phyloP scores from a whole-genome alignment of 2,888 invertebrate genomes.

The Nudaria mundana region DNA sequence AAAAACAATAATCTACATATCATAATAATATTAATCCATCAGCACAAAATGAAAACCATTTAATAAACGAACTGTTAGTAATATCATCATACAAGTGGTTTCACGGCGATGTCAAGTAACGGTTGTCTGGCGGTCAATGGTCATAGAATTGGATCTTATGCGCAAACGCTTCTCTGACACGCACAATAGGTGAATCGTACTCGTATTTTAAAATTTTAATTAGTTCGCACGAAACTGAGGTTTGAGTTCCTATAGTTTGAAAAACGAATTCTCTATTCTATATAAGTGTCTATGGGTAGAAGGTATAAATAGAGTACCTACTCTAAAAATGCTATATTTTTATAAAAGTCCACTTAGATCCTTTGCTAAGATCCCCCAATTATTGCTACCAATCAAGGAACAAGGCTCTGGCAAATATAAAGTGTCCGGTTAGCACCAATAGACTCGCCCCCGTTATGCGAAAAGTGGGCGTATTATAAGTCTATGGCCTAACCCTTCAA shows the following conservation, averaged over 20 bases:
- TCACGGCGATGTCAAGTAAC: slow-evolving; percentile 38
- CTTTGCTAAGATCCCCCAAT: no score
- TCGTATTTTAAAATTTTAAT: slow-evolving; percentile 53
- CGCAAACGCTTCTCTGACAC: slow-evolving; percentile 41
- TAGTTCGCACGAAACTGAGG: slow-evolving; percentile 49
- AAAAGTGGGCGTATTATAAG: no score
- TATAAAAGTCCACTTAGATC: no score
- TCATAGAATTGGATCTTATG: slow-evolving; percentile 40
- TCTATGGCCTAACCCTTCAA: no score
- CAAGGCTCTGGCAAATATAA: no score
- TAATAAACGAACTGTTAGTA: slow-evolving; percentile 2
- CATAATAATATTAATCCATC: background rate
- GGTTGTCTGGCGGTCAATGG: slow-evolving; percentile 46
- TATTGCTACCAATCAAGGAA: no score
- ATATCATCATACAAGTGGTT: slow-evolving; percentile 33
- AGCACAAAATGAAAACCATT: slow-evolving; percentile 1
- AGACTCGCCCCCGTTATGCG: no score
- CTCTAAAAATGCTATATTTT: no score
- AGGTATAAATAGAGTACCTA: no score
- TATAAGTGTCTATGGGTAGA: no score
- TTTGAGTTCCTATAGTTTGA: slow-evolving; percentile 17
- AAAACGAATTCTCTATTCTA: slow-evolving; percentile 19
- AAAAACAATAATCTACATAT: no score
- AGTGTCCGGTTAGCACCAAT: no score
- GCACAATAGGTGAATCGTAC: slow-evolving; percentile 57